These are phyloP conservation scores for Eurypyga helias DNA, from an alignment of 2,113 vertebrate species.

Conservation along the genomic window DNA sequence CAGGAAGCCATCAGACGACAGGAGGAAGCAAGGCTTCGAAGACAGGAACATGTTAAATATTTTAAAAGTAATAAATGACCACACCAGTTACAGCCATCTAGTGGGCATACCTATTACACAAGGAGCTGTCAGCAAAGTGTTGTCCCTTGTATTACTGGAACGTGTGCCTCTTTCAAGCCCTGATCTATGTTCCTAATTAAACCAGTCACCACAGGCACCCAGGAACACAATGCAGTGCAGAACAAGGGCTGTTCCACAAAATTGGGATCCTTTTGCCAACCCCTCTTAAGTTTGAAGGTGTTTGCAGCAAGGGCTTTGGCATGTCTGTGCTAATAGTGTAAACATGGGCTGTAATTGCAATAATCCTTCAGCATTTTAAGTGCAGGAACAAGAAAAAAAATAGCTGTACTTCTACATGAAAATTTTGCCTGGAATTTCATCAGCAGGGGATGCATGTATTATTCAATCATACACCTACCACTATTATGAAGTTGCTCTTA, in stretches of 20 bases:
- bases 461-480: conserved; percentile 64
- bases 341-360: conserved; percentile 41
- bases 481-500: conserved; percentile 66
- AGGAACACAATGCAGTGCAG: not conserved
- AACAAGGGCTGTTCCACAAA: not conserved
- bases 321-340: conserved; percentile 14
- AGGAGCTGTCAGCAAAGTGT: not conserved
- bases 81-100: conserved; percentile 59
- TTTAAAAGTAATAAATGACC: conserved; percentile 16
- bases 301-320: not conserved
- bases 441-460: conserved; percentile 64
- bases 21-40: not conserved
- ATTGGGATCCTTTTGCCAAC: not conserved
- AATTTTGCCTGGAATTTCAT: conserved; percentile 48
- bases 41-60: not conserved
- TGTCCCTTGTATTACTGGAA: not conserved
- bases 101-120: conserved; percentile 9
- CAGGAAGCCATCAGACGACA: not conserved
- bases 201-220: not conserved
- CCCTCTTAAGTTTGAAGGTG: not conserved
- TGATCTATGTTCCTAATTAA: conserved; percentile 1
- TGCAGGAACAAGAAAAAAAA: not conserved
- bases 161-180: not conserved
- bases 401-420: not conserved
- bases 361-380: conserved; percentile 29